Base-by-base conservation (phyloP, 2,113 vertebrate genomes). In the Struthidea cinerea region DNA sequence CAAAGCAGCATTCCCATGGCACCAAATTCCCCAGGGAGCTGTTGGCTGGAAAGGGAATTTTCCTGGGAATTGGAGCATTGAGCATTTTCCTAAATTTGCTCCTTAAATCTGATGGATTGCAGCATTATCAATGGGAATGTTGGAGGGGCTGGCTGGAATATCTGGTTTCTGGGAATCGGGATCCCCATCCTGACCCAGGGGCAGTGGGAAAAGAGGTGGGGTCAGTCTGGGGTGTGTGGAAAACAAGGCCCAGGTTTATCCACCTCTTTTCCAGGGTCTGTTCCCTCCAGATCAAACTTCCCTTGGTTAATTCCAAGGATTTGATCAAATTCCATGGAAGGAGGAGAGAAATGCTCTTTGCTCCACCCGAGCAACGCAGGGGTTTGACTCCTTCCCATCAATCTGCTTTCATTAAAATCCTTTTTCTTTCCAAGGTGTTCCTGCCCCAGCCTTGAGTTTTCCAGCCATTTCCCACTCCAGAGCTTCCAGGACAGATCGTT, bases 31-130 rank as follows among this genome's bases (percentile, higher is more conserved):
- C 19, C 73, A 30, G 63, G 33, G 8, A 26, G 67, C 5, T 41
- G 27, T 30, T 47, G 37, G 60, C 7, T 74, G 50, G 80, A 92
- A 96, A 94, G 76, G 84, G 93, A 89, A 86, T 87, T 83, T 74
- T 69, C 55, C 73, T 89, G 73, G 70, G 84, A 95, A 84, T 6
- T 53, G 89, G 84, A 86, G 76, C 67, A 26, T 16, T 55, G 79
- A 90, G 86, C 87, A 44, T 75, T 70, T 83, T 49, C 74, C 85
- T 44, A 60, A 95, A 96, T 75, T 89, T 68, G 35, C 73, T 95
- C 92, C 63, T 91, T 95, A 56, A 83, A 65, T 83, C 17, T 23
- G 74, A 90, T 74, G 89, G 69, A 83, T 85, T 55, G 35, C 50
- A 65, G 83, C 50, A 18, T 84, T 55, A 61, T 11, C 65, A 18